Percentiles rank a stretch among this genome's conserved stretches.
Conservation (phyloP, 2,797 vertebrate genomes). For the Muscicapa striata region DNA sequence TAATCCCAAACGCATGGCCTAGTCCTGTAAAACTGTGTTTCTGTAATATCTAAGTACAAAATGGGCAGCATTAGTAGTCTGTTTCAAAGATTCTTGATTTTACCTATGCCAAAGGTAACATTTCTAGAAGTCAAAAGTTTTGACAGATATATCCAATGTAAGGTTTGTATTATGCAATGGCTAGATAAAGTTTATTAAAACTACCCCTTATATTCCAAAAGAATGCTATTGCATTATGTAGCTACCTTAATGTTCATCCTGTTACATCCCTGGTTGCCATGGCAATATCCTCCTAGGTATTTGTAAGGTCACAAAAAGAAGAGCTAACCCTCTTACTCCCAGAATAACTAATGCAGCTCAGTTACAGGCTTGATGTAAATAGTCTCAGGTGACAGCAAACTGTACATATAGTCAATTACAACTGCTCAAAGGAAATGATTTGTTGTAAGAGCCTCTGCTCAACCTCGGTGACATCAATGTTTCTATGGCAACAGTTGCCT, state of each 20-base stretch:
- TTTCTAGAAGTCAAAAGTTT: not conserved
- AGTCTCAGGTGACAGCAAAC: slow-evolving; percentile 91
- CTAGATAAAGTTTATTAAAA: slow-evolving; percentile 74
- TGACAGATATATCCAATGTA: slow-evolving; percentile 36
- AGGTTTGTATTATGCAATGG: slow-evolving; percentile 1
- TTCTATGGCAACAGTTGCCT: slow-evolving; percentile 92
- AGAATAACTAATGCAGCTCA: slow-evolving; percentile 91
- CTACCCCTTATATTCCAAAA: slow-evolving; percentile 58
- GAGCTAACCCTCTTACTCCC: slow-evolving; percentile 83
- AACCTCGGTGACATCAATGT: slow-evolving; percentile 96
- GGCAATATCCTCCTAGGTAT: slow-evolving; percentile 87
- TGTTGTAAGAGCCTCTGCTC: slow-evolving; percentile 92
- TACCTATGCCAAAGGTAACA: not conserved
- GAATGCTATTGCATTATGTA: slow-evolving; percentile 66
- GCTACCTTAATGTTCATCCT: slow-evolving; percentile 72
- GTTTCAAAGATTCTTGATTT: not conserved
- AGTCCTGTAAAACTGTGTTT: not conserved
- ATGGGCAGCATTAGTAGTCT: not conserved
- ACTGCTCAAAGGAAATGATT: slow-evolving; percentile 98
- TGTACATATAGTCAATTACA: slow-evolving; percentile 96
- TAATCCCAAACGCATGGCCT: not conserved
- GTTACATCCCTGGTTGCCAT: slow-evolving; percentile 85
- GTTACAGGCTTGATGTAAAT: slow-evolving; percentile 91
- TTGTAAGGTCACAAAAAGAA: slow-evolving; percentile 88
- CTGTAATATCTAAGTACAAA: not conserved